phyloP scores from a whole-genome alignment of 2,888 invertebrate genomes.

The Brachycybe producta region DNA sequence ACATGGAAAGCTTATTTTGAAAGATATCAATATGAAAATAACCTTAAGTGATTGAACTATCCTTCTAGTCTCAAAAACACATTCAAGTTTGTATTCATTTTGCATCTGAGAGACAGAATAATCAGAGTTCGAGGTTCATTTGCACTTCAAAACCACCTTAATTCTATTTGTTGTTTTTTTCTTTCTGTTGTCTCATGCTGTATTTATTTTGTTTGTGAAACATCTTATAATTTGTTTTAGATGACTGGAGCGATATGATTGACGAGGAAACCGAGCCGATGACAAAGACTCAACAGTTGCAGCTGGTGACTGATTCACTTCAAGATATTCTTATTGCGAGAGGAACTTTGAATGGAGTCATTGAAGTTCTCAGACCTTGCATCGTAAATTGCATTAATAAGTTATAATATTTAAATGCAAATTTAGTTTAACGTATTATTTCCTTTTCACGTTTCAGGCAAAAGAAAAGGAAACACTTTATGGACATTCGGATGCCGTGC shows the following conservation, averaged over 20 bases:
- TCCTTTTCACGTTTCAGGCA: slow-evolving; percentile 1
- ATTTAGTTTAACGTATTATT: neutral
- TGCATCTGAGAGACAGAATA: no score
- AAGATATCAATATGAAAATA: no score
- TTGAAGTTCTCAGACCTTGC: slow-evolving; percentile 10
- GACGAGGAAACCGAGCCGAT: neutral
- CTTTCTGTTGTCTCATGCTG: no score
- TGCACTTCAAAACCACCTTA: no score
- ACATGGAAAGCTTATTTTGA: no score
- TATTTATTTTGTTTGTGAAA: neutral
- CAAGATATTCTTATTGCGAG: neutral
- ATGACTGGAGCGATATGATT: slow-evolving; percentile 4
- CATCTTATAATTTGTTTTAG: slow-evolving; percentile 6
- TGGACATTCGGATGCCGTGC: slow-evolving; percentile 1
- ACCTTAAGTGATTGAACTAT: no score
- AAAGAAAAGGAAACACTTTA: neutral
- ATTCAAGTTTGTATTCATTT: no score
- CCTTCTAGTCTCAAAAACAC: no score
- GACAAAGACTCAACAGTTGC: neutral
- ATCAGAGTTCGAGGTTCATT: no score
- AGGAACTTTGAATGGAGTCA: neutral
- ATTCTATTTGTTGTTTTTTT: no score
- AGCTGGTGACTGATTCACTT: neutral
- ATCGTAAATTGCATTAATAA: slow-evolving; percentile 1
- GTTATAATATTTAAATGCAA: neutral